Conservation (phyloP, 2,113 vertebrate species). For the Gymnorhina tibicen region DNA sequence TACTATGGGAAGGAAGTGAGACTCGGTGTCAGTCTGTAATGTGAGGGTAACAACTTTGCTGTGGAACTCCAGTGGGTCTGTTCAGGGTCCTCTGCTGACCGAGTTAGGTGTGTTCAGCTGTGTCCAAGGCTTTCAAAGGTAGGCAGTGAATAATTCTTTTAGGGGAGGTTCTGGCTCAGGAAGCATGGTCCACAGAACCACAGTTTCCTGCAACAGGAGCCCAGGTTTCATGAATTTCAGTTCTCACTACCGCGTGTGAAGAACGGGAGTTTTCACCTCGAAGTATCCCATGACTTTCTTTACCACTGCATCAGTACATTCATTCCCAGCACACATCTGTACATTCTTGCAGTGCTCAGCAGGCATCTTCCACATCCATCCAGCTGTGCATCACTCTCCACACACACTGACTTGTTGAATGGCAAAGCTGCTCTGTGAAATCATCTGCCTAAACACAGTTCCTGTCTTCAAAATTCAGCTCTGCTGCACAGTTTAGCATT, state of each 20-base stretch:
- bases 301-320: neutral
- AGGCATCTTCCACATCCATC: neutral
- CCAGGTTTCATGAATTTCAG: neutral
- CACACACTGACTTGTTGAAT: fast-evolving
- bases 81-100: neutral
- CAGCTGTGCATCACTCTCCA: neutral
- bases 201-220: neutral
- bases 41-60: neutral
- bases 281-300: neutral
- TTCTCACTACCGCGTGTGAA: neutral
- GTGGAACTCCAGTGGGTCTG: neutral
- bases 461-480: neutral
- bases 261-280: neutral
- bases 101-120: neutral
- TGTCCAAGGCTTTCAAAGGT: neutral
- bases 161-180: neutral
- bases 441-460: neutral
- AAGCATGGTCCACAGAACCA: fast-evolving
- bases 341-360: neutral
- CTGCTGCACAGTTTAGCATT: neutral
- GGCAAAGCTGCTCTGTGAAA: neutral
- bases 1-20: neutral
- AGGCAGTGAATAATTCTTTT: neutral
- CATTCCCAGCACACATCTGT: neutral
- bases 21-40: neutral